Percentiles rank a stretch among this genome's conserved stretches.
These are phyloP conservation scores for Limnephilus auricula DNA, from an alignment of 2,888 invertebrate species.

Conservation along the genomic window DNA sequence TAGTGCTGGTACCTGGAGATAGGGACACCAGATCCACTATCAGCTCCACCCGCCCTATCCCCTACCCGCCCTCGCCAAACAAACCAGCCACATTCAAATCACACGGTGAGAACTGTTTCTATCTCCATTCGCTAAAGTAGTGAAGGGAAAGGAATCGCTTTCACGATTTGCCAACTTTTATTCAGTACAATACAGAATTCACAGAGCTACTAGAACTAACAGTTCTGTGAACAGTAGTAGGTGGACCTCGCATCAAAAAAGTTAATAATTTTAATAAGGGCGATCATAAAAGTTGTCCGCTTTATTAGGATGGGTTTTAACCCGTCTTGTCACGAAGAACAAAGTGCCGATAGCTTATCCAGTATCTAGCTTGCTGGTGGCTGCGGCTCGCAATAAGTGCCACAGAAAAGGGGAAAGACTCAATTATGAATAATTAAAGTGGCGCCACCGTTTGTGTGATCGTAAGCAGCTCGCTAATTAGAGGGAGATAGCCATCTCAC, in stretches of 20 bases:
- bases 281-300: neutral
- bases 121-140: neutral
- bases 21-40: neutral
- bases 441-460: constrained; percentile 37
- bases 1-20: neutral
- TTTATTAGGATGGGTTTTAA: neutral
- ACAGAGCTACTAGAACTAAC: too few relatives aligned
- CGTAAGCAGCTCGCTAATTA: constrained; percentile 13
- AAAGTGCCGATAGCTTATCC: neutral
- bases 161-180: constrained; percentile 32
- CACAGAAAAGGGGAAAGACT: constrained; percentile 21
- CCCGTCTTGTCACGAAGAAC: neutral
- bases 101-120: constrained; percentile 38
- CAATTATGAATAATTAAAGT: constrained; percentile 43
- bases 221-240: too few relatives aligned
- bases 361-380: neutral
- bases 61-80: neutral
- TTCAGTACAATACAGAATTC: neutral
- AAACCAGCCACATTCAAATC: constrained; percentile 21
- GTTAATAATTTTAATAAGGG: too few relatives aligned
- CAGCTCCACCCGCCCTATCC: neutral
- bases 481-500: constrained; percentile 41
- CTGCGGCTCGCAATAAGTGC: neutral
- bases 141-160: constrained; percentile 24
- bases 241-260: too few relatives aligned